Percentiles rank a stretch among this genome's conserved stretches.
These are phyloP conservation scores for Terebella lapidaria DNA, from an alignment of 2,888 invertebrate species.

Conservation along the genomic window DNA sequence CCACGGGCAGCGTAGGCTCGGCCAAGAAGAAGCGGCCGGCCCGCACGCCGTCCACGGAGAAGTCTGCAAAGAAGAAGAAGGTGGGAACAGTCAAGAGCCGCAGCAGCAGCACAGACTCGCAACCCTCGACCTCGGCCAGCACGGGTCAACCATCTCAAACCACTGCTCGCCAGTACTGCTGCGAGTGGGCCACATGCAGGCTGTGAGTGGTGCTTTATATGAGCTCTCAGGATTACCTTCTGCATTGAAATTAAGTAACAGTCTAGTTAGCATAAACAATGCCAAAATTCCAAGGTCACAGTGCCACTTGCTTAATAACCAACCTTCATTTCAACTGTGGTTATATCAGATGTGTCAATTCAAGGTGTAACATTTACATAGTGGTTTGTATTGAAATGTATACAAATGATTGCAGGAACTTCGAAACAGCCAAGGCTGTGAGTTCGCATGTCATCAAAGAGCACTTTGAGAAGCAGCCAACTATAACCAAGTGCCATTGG, in stretches of 20 bases:
- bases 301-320: too few relatives aligned
- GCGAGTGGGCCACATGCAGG: conserved; percentile 90
- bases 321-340: too few relatives aligned
- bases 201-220: conserved; percentile 50
- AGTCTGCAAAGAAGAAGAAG: conserved; percentile 15
- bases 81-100: conserved; percentile 30
- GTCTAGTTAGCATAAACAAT: too few relatives aligned
- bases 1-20: conserved; percentile 1
- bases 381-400: too few relatives aligned
- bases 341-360: too few relatives aligned
- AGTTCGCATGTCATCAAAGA: conserved; percentile 80
- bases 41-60: background rate
- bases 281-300: too few relatives aligned
- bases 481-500: conserved; percentile 71
- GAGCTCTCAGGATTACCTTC: background rate
- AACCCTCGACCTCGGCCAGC: background rate
- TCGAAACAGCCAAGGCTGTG: conserved; percentile 57
- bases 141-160: background rate
- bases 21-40: background rate
- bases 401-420: too few relatives aligned
- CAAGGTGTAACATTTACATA: too few relatives aligned
- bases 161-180: conserved; percentile 58
- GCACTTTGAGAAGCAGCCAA: conserved; percentile 57
- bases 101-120: conserved; percentile 8
- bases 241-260: background rate